Evolutionary conservation across 2,113 vertebrate genomes (phyloP).

Genomic region (Stegastes partitus): DNA sequence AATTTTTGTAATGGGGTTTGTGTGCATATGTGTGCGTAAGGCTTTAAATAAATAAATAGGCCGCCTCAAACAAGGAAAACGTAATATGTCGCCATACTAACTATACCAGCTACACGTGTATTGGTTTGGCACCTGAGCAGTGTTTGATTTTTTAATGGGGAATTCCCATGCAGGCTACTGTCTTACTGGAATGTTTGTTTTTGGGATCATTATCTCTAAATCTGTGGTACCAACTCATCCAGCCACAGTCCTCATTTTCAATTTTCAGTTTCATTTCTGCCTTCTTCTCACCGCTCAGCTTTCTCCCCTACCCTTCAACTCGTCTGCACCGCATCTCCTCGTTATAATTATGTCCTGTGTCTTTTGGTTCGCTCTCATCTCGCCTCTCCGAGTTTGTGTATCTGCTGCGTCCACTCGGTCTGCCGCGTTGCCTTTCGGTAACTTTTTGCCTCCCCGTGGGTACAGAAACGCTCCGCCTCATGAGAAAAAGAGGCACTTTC

Average conservation of each 20-base stretch:
- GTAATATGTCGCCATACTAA: too few species aligned
- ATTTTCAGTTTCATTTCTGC: constrained; percentile 37
- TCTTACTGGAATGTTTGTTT: not conserved
- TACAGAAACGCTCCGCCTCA: constrained; percentile 40
- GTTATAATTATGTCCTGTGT: constrained; percentile 22
- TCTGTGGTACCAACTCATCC: not conserved
- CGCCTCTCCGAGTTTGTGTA: constrained; percentile 11
- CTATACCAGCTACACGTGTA: not conserved
- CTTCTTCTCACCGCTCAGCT: constrained; percentile 2
- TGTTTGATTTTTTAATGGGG: not conserved
- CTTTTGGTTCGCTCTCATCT: constrained; percentile 13
- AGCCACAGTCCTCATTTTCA: not conserved
- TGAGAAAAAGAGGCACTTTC: constrained; percentile 63
- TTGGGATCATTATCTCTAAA: not conserved
- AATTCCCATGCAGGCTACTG: not conserved
- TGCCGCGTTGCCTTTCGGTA: not conserved
- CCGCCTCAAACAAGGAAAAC: too few species aligned
- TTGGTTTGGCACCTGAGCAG: not conserved
- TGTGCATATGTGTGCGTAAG: too few species aligned
- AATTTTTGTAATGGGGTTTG: not conserved
- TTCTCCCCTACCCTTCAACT: not conserved
- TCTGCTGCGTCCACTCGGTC: constrained; percentile 31
- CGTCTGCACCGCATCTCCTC: constrained; percentile 27
- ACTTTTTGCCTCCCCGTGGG: constrained; percentile 41
- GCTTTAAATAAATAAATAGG: not conserved